Evolutionary conservation across 2,888 invertebrate genomes (phyloP).

Genomic region (Tethea ocularis): DNA sequence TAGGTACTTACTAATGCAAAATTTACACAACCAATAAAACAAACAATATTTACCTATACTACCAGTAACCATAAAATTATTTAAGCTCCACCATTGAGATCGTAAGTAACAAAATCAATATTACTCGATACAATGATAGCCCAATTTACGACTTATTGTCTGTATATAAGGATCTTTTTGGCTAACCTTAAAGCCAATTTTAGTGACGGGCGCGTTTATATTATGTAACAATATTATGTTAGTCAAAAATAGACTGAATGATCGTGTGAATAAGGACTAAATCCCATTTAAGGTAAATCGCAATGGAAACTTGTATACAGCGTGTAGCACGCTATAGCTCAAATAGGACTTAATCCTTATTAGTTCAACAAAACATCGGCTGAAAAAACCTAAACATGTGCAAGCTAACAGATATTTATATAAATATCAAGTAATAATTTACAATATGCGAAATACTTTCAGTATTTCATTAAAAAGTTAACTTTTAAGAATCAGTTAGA

Average conservation of each 20-base stretch:
- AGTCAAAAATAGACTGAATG: neutral
- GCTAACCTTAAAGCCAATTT: neutral
- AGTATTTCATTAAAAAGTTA: neutral
- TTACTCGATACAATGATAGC: constrained; percentile 1
- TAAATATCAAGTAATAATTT: neutral
- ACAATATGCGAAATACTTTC: neutral
- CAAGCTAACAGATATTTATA: too few species aligned
- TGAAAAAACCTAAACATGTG: neutral
- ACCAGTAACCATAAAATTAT: neutral
- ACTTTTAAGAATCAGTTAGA: neutral
- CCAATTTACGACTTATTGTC: neutral
- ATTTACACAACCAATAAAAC: neutral
- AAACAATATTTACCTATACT: neutral
- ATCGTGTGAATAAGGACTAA: neutral
- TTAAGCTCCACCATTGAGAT: neutral
- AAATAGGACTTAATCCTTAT: neutral
- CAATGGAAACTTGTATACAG: neutral
- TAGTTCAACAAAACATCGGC: neutral
- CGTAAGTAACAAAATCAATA: neutral
- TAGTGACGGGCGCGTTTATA: neutral
- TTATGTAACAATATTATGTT: neutral
- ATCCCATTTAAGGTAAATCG: neutral
- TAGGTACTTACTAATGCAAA: neutral
- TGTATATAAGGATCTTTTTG: neutral
- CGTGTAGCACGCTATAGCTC: neutral